phyloP scores from a whole-genome alignment of 2,113 vertebrate genomes.

The Struthidea cinerea region DNA sequence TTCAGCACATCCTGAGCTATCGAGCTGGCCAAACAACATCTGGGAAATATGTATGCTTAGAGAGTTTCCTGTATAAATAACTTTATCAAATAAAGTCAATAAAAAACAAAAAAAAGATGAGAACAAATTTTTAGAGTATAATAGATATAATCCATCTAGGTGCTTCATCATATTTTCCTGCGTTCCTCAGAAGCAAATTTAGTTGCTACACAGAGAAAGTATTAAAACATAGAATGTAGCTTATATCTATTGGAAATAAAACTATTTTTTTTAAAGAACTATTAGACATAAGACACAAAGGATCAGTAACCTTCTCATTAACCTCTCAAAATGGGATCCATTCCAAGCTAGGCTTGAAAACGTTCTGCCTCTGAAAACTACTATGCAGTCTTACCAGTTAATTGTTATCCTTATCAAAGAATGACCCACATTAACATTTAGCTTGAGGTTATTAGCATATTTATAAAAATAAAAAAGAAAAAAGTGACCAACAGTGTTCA shows the following conservation, averaged over 20 bases:
- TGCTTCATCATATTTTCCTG: conserved; percentile 24
- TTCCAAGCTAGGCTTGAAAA: conserved; percentile 69
- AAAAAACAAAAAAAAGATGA: conserved; percentile 1
- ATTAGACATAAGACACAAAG: conserved; percentile 70
- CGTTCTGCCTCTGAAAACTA: conserved; percentile 72
- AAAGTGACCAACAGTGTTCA: conserved; percentile 52
- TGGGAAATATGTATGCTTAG: conserved; percentile 23
- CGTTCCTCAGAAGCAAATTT: conserved; percentile 42
- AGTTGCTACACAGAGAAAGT: conserved; percentile 33
- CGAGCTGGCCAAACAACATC: conserved; percentile 27
- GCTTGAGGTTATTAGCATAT: conserved; percentile 75
- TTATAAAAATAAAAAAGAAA: conserved; percentile 67
- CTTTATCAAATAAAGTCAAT: conserved; percentile 44
- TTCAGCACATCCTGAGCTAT: not conserved
- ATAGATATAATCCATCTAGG: conserved; percentile 48
- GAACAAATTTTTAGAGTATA: conserved; percentile 19
- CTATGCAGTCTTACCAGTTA: conserved; percentile 68
- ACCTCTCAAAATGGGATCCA: conserved; percentile 77
- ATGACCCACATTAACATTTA: conserved; percentile 80
- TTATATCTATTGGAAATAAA: conserved; percentile 64
- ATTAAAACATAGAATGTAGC: conserved; percentile 39
- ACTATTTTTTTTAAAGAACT: conserved; percentile 38
- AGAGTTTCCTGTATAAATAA: conserved; percentile 12
- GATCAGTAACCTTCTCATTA: conserved; percentile 78
- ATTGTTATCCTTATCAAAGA: conserved; percentile 81